A percentile compares a stretch with the other conserved stretches of the same genome.
Evolutionary conservation across 2,888 invertebrate genomes (phyloP).

Genomic region (Quadroppia sp.): DNA sequence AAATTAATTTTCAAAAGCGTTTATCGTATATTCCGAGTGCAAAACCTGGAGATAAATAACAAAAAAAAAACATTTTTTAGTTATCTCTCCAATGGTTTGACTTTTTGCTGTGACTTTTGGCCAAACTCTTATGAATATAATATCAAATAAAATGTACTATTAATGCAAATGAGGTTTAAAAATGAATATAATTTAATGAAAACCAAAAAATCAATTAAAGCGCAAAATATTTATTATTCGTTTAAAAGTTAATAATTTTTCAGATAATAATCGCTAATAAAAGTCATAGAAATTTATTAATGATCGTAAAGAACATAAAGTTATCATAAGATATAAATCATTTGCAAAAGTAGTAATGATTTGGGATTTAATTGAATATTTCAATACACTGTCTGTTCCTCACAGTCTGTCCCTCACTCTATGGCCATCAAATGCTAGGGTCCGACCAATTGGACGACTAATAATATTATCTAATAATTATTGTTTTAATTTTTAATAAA

Average conservation of each 20-base stretch:
- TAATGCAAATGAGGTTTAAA: not conserved
- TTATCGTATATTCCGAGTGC: not conserved
- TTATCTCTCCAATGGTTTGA: not conserved
- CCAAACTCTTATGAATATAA: not conserved
- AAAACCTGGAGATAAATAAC: not conserved
- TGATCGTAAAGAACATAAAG: not conserved
- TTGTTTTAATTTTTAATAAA: not conserved
- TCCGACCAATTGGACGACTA: not conserved
- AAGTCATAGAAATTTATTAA: constrained; percentile 25
- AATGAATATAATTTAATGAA: not conserved
- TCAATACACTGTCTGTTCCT: too few species aligned
- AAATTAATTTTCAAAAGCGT: constrained; percentile 18
- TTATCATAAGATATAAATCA: constrained; percentile 4
- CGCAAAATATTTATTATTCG: not conserved
- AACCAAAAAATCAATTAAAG: not conserved
- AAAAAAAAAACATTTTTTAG: not conserved
- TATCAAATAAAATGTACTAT: not conserved
- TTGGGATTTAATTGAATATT: not conserved
- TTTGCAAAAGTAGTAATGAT: not conserved
- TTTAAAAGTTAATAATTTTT: not conserved
- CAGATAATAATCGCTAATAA: constrained; percentile 18
- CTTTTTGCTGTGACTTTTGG: not conserved
- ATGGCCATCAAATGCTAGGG: not conserved
- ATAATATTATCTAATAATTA: not conserved
- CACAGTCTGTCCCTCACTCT: not conserved